phyloP scores from a whole-genome alignment of 1,140 invertebrate species.

The Drosophila ercepeae region DNA sequence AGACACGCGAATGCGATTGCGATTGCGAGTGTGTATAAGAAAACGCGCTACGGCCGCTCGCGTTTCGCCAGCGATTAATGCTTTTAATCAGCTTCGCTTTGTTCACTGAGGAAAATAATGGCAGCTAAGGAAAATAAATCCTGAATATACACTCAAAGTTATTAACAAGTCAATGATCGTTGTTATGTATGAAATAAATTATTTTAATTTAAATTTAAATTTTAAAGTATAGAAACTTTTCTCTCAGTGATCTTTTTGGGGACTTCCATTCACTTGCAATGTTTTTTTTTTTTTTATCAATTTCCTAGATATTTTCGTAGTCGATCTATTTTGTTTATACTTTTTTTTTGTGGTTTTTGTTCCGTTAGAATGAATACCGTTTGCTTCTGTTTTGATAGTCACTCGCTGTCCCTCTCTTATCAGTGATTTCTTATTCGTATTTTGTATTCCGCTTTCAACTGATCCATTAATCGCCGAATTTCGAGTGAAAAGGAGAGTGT shows the following conservation, averaged over 20 bases:
- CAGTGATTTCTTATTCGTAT: constrained; percentile 26
- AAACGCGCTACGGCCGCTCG: constrained; percentile 58
- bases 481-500: constrained; percentile 1
- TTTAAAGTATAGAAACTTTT: background rate
- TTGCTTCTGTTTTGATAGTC: constrained; percentile 4
- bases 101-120: constrained; percentile 18
- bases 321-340: constrained; percentile 48
- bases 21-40: constrained; percentile 33
- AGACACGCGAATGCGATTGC: constrained; percentile 34
- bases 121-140: background rate
- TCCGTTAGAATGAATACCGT: constrained; percentile 13
- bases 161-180: too few species aligned
- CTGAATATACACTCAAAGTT: background rate
- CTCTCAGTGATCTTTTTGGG: background rate
- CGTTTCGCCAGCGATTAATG: constrained; percentile 62
- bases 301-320: constrained; percentile 8
- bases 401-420: constrained; percentile 44
- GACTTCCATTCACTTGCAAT: constrained; percentile 3
- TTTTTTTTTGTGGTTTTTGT: constrained; percentile 29
- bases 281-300: constrained; percentile 65
- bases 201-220: too few species aligned
- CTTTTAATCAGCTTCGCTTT: constrained; percentile 58
- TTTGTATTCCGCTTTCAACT: constrained; percentile 8
- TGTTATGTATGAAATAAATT: background rate
- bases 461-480: constrained; percentile 38